Conservation (phyloP, 2,888 invertebrate genomes). For the Neoaliturus tenellus region DNA sequence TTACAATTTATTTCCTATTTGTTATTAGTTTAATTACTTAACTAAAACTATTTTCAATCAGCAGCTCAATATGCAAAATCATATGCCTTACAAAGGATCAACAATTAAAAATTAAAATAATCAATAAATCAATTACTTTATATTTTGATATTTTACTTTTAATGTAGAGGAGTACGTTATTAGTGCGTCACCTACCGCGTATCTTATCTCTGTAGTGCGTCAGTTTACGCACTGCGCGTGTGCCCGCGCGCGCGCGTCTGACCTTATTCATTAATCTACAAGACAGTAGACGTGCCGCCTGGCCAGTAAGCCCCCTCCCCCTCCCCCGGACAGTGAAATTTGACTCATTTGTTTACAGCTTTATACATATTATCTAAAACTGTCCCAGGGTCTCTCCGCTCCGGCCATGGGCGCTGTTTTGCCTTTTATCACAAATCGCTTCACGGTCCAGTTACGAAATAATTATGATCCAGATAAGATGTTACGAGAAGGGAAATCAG, state of each 20-base stretch:
- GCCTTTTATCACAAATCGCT: background rate
- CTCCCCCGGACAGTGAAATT: background rate
- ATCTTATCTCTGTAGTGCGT: too few species aligned
- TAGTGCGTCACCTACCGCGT: too few species aligned
- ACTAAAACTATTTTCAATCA: too few species aligned
- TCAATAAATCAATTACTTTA: too few species aligned
- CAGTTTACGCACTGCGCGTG: background rate
- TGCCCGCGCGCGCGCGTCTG: background rate
- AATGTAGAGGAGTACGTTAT: too few species aligned
- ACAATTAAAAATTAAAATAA: too few species aligned
- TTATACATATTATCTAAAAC: background rate
- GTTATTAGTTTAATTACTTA: too few species aligned
- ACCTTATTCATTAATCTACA: background rate
- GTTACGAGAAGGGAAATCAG: background rate
- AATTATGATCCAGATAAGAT: background rate
- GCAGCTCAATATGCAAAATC: too few species aligned
- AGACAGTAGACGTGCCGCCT: background rate
- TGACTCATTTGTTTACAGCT: slow-evolving; percentile 3
- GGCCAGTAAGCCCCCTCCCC: background rate
- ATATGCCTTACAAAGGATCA: too few species aligned
- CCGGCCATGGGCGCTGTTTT: background rate
- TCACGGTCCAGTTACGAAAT: background rate
- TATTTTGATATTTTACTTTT: too few species aligned
- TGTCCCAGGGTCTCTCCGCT: background rate
- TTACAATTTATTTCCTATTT: too few species aligned